Conservation (phyloP, 1,140 invertebrate genomes). For the Lamellibrachia luymesi region DNA sequence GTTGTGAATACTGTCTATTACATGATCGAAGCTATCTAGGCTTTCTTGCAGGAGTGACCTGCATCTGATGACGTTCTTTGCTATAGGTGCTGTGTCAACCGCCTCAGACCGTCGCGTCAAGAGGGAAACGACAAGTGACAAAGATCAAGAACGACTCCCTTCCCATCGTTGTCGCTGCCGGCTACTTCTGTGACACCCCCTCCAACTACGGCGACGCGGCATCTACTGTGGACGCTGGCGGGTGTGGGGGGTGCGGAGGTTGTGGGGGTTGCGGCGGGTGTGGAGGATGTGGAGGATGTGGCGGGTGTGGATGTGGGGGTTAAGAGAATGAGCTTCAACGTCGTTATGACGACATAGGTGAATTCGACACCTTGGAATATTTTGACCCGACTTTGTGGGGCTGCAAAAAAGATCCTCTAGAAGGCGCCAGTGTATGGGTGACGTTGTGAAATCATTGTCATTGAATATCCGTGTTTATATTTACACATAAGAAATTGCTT, state of each 20-base stretch:
- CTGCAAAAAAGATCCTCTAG: background rate
- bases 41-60: no score
- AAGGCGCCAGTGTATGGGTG: background rate
- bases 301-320: conserved; percentile 35
- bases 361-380: background rate
- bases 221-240: conserved; percentile 22
- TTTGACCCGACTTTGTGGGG: background rate
- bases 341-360: background rate
- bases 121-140: conserved; percentile 29
- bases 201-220: conserved; percentile 38
- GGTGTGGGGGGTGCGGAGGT: conserved; percentile 24
- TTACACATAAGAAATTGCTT: no score
- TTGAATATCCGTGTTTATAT: no score
- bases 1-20: no score
- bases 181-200: conserved; percentile 45
- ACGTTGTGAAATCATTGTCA: background rate
- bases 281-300: conserved; percentile 57
- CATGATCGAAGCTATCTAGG: no score
- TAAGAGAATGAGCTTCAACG: background rate
- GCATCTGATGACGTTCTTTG: no score
- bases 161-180: conserved; percentile 44
- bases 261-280: conserved; percentile 48
- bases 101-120: background rate
- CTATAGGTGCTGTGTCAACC: background rate
- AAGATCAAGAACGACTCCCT: conserved; percentile 41